Conservation (phyloP, 2,113 vertebrate genomes). For the Hippopotamus amphibius region DNA sequence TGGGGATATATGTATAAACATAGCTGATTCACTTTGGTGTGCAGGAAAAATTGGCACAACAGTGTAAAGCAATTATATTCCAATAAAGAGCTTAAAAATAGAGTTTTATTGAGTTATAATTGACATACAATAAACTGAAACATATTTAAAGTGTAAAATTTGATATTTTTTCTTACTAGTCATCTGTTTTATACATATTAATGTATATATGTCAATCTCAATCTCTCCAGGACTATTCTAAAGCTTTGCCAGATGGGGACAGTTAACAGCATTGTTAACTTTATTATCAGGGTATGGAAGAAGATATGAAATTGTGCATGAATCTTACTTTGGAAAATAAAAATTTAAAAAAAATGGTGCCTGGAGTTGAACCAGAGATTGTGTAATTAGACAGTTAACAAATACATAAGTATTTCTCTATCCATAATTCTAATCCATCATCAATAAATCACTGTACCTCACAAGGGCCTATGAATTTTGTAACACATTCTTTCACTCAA, state of each 20-base stretch:
- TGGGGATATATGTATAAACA: no score
- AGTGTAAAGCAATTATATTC: no score
- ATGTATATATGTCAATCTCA: no score
- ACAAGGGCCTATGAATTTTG: neutral
- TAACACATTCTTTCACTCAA: neutral
- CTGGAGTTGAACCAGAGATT: neutral
- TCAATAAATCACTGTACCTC: neutral
- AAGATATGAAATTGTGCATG: neutral
- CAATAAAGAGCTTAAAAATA: no score
- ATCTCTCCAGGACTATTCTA: no score
- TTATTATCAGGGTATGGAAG: neutral
- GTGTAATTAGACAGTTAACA: neutral
- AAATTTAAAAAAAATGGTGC: neutral
- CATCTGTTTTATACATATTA: no score
- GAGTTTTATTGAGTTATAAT: no score
- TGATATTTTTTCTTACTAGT: no score
- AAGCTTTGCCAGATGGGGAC: neutral
- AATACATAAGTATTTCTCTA: neutral
- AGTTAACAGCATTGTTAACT: neutral
- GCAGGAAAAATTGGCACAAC: no score
- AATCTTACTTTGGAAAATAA: neutral
- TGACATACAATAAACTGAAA: no score
- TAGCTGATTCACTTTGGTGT: no score
- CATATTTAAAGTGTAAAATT: no score
- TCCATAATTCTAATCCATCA: neutral